Percentiles rank a stretch among this genome's conserved stretches.
These are phyloP conservation scores for Leucoma salicis DNA, from an alignment of 2,888 invertebrate genomes.

Conservation along the genomic window DNA sequence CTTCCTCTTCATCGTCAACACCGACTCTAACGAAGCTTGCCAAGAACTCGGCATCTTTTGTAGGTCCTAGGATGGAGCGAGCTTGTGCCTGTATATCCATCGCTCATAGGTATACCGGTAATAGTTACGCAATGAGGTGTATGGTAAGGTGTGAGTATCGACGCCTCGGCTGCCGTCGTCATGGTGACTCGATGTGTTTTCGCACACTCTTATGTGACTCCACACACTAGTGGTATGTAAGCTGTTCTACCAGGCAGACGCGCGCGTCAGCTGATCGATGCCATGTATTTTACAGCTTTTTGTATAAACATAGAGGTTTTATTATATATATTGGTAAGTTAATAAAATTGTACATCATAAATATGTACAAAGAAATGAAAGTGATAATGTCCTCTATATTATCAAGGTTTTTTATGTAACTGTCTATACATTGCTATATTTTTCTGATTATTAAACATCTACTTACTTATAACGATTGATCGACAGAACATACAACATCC, in stretches of 20 bases:
- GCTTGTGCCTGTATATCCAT: constrained; percentile 70
- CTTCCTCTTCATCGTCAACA: constrained; percentile 80
- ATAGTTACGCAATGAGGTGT: constrained; percentile 63
- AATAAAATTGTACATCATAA: no score
- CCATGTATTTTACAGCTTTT: neutral
- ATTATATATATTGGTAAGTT: neutral
- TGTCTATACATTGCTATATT: no score
- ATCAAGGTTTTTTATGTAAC: no score
- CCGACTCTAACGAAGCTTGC: constrained; percentile 91
- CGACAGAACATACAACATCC: no score
- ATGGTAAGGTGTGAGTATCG: constrained; percentile 65
- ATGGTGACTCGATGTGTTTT: constrained; percentile 71
- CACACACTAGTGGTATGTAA: constrained; percentile 43
- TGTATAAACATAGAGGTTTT: neutral
- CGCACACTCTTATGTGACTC: constrained; percentile 51
- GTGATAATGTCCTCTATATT: no score
- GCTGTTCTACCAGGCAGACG: constrained; percentile 18
- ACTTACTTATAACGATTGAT: no score
- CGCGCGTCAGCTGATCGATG: constrained; percentile 19
- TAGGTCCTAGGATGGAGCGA: constrained; percentile 84
- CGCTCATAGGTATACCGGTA: constrained; percentile 4
- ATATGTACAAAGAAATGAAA: no score
- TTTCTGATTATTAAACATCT: no score
- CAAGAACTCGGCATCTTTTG: constrained; percentile 87
- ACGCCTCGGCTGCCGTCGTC: constrained; percentile 70